These are phyloP conservation scores for Pandemis corylana DNA, from an alignment of 2,888 invertebrate genomes.

Conservation along the genomic window DNA sequence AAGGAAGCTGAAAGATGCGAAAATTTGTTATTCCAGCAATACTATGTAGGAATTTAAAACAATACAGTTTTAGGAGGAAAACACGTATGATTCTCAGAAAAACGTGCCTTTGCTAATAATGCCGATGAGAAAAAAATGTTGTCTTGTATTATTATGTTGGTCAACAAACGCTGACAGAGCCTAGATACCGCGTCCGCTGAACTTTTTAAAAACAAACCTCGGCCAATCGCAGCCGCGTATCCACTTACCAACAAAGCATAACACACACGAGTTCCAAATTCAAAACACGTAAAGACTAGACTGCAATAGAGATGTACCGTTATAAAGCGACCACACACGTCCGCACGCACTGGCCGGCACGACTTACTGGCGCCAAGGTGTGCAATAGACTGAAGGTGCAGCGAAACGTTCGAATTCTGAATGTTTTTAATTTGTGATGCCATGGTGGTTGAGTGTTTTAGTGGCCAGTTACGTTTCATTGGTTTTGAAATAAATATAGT, in stretches of 20 bases:
- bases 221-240: slow-evolving; percentile 7
- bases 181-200: background rate
- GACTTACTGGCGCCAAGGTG: slow-evolving; percentile 16
- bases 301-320: slow-evolving; percentile 24
- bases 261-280: slow-evolving; percentile 34
- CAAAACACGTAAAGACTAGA: slow-evolving; percentile 25
- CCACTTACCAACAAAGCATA: slow-evolving; percentile 36
- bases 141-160: background rate
- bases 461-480: background rate
- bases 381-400: slow-evolving; percentile 28
- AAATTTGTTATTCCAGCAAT: too few species aligned
- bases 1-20: too few species aligned
- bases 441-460: background rate
- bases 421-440: slow-evolving; percentile 4
- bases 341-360: slow-evolving; percentile 10
- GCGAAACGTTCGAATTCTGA: slow-evolving; percentile 21
- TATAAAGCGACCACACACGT: slow-evolving; percentile 19
- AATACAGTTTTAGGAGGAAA: too few species aligned
- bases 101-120: background rate
- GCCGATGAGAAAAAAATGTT: background rate
- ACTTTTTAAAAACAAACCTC: slow-evolving; percentile 6
- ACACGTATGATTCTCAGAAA: too few species aligned
- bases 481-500: background rate
- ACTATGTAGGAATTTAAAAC: too few species aligned
- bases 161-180: slow-evolving; percentile 1